Percentiles rank a stretch among this genome's conserved stretches.
phyloP scores from a whole-genome alignment of 2,797 vertebrate species.

The Carapus acus region DNA sequence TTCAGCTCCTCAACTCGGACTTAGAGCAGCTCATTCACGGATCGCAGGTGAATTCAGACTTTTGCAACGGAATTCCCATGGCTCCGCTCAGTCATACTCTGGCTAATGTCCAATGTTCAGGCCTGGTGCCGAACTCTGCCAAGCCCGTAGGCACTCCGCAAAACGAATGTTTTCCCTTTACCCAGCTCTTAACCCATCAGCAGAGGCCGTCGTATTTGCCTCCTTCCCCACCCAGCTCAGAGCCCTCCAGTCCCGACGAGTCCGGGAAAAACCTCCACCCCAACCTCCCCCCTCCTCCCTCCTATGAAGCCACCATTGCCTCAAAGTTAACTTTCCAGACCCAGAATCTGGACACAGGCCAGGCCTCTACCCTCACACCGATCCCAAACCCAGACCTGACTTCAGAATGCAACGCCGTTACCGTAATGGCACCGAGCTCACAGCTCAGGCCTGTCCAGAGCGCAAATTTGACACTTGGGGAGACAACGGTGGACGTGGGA shows the following conservation, averaged over 20 bases:
- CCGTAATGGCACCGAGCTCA: constrained; percentile 30
- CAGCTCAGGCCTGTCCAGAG: constrained; percentile 22
- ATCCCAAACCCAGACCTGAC: constrained; percentile 31
- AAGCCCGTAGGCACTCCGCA: constrained; percentile 73
- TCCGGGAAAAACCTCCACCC: constrained; percentile 86
- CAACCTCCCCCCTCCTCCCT: constrained; percentile 88
- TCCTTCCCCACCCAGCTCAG: constrained; percentile 91
- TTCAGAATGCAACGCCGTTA: constrained; percentile 14
- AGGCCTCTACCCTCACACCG: constrained; percentile 17
- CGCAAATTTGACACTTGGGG: constrained; percentile 31
- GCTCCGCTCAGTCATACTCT: constrained; percentile 74
- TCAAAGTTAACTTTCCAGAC: constrained; percentile 85
- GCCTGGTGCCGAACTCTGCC: constrained; percentile 70
- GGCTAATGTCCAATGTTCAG: constrained; percentile 72
- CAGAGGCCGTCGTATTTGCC: constrained; percentile 85
- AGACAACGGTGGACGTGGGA: constrained; percentile 9
- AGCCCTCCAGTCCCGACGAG: constrained; percentile 89
- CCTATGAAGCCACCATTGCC: constrained; percentile 90
- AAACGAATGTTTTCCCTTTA: constrained; percentile 74
- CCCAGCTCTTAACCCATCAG: constrained; percentile 69
- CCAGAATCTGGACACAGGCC: constrained; percentile 54
- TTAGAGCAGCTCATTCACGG: constrained; percentile 80
- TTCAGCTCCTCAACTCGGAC: constrained; percentile 91
- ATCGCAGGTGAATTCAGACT: constrained; percentile 77
- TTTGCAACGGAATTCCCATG: constrained; percentile 70